phyloP scores from a whole-genome alignment of 2,113 vertebrate genomes.

The Trachemys scripta region DNA sequence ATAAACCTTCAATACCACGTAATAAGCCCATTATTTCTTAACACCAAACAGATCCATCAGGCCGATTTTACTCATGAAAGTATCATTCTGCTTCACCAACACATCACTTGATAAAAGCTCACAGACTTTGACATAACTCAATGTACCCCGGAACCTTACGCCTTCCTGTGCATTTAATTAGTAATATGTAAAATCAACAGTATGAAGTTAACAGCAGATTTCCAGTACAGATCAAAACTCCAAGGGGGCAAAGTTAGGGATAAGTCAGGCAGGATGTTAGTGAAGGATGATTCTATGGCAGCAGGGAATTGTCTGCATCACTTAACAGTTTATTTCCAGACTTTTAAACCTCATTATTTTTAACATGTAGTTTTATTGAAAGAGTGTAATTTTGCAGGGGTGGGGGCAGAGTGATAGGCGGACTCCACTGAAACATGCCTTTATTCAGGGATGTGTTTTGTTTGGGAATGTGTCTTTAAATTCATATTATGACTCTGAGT shows the following conservation, averaged over 20 bases:
- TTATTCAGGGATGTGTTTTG: not conserved
- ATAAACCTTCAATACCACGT: not conserved
- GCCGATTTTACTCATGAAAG: not conserved
- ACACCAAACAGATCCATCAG: not conserved
- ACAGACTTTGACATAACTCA: not conserved
- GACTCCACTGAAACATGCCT: not conserved
- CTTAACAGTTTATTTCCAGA: constrained; percentile 8
- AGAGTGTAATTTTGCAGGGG: not conserved
- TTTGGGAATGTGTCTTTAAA: not conserved
- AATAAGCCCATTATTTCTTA: not conserved
- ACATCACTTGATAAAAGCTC: not conserved
- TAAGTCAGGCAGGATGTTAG: fast-evolving
- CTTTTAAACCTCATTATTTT: not conserved
- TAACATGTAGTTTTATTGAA: not conserved
- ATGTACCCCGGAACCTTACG: not conserved
- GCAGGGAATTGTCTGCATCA: not conserved
- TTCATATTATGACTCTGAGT: not conserved
- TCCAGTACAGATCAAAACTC: not conserved
- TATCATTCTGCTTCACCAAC: not conserved
- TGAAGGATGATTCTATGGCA: not conserved
- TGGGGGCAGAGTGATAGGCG: not conserved
- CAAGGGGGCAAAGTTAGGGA: constrained; percentile 4
- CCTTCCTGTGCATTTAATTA: not conserved
- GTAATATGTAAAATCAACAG: not conserved
- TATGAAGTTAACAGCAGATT: not conserved